phyloP scores from a whole-genome alignment of 2,113 vertebrate genomes.

The Sialia sialis region DNA sequence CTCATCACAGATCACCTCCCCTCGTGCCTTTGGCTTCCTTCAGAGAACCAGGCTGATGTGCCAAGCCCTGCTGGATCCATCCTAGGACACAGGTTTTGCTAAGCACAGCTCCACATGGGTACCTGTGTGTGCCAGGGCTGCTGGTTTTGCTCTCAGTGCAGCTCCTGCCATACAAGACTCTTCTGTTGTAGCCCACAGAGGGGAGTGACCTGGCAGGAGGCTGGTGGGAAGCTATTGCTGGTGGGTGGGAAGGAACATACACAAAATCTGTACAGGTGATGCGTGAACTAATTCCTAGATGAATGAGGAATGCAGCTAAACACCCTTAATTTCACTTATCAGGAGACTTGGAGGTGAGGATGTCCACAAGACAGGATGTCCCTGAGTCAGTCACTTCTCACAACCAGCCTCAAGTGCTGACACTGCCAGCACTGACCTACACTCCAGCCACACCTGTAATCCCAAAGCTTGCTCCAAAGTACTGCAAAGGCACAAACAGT shows the following conservation, averaged over 20 bases:
- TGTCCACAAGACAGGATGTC: neutral
- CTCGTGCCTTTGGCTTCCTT: neutral
- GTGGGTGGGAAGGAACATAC: neutral
- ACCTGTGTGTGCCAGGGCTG: neutral
- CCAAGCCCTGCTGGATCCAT: neutral
- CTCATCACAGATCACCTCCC: neutral
- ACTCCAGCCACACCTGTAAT: neutral
- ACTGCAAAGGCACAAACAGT: neutral
- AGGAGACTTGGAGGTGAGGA: neutral
- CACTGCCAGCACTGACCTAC: neutral
- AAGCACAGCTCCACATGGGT: neutral
- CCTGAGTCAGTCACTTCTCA: neutral
- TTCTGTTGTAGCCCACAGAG: rapidly evolving
- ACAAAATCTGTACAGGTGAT: neutral
- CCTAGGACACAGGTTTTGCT: neutral
- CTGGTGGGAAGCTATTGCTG: neutral
- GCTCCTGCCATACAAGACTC: neutral
- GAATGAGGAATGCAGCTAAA: neutral
- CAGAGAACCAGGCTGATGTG: neutral
- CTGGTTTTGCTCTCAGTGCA: neutral
- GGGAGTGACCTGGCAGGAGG: neutral
- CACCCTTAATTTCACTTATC: neutral
- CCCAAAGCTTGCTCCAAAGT: neutral
- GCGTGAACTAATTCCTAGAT: neutral
- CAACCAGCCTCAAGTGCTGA: neutral